Conservation (phyloP, 2,797 vertebrate genomes). For the Sus cebifrons region DNA sequence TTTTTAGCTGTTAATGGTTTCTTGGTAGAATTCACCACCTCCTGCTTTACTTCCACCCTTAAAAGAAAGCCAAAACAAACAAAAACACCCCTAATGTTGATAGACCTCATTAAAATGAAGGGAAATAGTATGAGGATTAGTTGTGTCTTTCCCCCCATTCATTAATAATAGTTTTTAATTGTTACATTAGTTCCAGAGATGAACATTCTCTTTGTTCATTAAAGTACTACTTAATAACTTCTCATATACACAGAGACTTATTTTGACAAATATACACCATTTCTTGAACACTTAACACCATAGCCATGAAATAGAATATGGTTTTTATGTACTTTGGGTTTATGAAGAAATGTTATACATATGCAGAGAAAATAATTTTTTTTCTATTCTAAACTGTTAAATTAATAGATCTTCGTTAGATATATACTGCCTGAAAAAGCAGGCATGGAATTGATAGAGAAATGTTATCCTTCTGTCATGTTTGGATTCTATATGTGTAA, state of each 20-base stretch:
- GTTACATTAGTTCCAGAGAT: not conserved
- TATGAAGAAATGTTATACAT: conserved; percentile 30
- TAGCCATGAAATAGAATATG: not conserved
- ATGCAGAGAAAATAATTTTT: not conserved
- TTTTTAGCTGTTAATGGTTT: not conserved
- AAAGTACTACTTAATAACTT: not conserved
- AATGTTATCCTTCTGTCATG: not conserved
- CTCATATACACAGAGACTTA: not conserved
- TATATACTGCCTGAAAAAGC: not conserved
- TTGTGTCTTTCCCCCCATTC: not conserved
- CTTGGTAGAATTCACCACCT: not conserved
- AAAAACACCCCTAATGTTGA: not conserved
- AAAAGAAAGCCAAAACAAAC: not conserved
- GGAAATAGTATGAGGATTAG: not conserved
- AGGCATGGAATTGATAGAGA: not conserved
- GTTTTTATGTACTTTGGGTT: not conserved
- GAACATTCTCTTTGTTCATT: conserved; percentile 4
- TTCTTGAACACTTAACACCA: not conserved
- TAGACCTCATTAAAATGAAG: not conserved
- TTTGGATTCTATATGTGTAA: not conserved
- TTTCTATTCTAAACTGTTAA: conserved; percentile 51
- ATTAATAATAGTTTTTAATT: not conserved
- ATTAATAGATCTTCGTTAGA: not conserved
- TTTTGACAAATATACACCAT: not conserved
- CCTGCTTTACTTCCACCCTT: not conserved